A percentile compares a stretch with the other conserved stretches of the same genome.
Conservation (phyloP, 1,140 invertebrate genomes). For the Apocrypta bakeri region DNA sequence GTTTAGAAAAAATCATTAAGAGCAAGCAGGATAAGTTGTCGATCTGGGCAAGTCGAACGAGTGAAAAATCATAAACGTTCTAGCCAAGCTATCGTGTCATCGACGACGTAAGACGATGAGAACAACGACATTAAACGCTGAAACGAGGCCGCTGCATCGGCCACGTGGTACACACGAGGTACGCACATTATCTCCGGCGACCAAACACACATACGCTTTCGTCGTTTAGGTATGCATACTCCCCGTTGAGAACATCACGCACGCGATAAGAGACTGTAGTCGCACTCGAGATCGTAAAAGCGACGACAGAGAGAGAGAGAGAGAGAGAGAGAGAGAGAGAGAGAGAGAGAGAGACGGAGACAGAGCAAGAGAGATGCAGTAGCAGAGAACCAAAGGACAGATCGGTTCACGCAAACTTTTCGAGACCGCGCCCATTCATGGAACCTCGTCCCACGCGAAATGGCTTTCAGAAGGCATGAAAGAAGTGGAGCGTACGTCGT, state of each 20-base stretch:
- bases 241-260: not conserved
- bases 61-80: too few species aligned
- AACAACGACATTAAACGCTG: too few species aligned
- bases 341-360: not conserved
- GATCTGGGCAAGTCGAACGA: too few species aligned
- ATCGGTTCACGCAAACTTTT: not conserved
- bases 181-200: not conserved
- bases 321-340: not conserved
- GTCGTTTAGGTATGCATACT: not conserved
- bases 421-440: not conserved
- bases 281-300: not conserved
- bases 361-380: slow-evolving; percentile 4
- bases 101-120: too few species aligned
- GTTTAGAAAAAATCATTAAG: not conserved
- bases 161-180: not conserved
- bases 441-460: not conserved
- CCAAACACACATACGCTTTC: not conserved
- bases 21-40: not conserved
- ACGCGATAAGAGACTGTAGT: not conserved
- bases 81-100: too few species aligned
- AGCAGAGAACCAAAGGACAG: not conserved
- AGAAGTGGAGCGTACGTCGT: too few species aligned
- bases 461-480: not conserved
- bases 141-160: too few species aligned
- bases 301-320: not conserved